Conservation (phyloP, 2,888 invertebrate genomes). For the Spisula solida region DNA sequence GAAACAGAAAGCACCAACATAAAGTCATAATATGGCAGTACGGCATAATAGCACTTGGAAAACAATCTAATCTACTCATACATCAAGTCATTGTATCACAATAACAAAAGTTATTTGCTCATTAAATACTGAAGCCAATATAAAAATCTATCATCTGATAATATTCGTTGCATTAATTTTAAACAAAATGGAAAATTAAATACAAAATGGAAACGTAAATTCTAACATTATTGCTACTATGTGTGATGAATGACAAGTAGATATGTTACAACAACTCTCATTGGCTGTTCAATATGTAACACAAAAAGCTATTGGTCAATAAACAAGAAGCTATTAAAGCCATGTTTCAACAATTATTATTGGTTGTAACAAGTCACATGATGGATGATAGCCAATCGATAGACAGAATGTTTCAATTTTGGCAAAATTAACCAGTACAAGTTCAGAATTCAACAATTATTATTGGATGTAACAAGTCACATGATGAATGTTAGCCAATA, state of each 20-base stretch:
- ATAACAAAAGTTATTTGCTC: neutral
- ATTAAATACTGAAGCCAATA: neutral
- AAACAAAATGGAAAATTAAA: neutral
- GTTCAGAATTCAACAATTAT: constrained; percentile 8
- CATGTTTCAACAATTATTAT: neutral
- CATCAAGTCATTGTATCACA: neutral
- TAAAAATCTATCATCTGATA: neutral
- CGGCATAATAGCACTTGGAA: constrained; percentile 1
- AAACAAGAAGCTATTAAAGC: neutral
- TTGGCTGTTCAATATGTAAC: neutral
- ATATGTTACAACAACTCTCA: neutral
- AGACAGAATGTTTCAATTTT: neutral
- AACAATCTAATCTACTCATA: neutral
- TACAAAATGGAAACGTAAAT: neutral
- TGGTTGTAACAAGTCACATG: constrained; percentile 4
- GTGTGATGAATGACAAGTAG: neutral
- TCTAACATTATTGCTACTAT: neutral
- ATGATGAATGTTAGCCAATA: neutral
- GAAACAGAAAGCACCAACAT: constrained; percentile 21
- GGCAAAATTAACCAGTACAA: neutral
- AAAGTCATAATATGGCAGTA: constrained; percentile 22
- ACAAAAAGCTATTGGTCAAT: neutral
- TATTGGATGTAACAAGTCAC: neutral
- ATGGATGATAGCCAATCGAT: neutral
- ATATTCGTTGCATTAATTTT: constrained; percentile 11